A percentile compares a stretch with the other conserved stretches of the same genome.
These are phyloP conservation scores for Pachydiplax longipennis DNA, from an alignment of 2,888 invertebrate genomes.

Conservation along the genomic window DNA sequence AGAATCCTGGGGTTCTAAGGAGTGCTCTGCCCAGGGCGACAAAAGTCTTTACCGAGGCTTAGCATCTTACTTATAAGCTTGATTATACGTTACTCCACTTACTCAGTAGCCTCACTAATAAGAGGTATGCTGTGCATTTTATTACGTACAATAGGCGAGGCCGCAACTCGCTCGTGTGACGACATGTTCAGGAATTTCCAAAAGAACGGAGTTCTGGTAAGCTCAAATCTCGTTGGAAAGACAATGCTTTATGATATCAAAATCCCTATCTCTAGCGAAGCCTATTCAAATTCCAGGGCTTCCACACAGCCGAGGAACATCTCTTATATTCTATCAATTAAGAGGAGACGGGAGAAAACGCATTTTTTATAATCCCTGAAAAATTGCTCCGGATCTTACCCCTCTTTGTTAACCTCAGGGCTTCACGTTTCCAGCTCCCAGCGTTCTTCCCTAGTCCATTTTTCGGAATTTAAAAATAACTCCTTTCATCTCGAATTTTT, in stretches of 20 bases:
- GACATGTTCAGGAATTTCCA: too few species aligned
- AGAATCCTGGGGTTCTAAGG: too few species aligned
- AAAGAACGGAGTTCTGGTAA: too few species aligned
- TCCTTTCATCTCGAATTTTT: not conserved
- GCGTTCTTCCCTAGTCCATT: not conserved
- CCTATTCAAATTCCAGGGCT: not conserved
- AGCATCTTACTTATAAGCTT: too few species aligned
- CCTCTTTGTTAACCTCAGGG: not conserved
- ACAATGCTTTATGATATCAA: not conserved
- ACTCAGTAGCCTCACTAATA: too few species aligned
- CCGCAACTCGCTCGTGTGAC: too few species aligned
- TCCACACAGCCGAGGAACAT: not conserved
- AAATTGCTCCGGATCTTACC: not conserved
- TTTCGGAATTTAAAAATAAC: not conserved
- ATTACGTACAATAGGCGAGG: too few species aligned
- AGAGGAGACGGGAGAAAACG: not conserved
- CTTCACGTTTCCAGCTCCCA: not conserved
- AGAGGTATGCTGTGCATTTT: too few species aligned
- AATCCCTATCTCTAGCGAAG: not conserved
- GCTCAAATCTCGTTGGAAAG: not conserved
- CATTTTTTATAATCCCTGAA: not conserved
- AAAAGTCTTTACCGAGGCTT: too few species aligned
- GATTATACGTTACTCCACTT: too few species aligned
- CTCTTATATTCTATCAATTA: not conserved
- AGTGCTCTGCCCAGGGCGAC: too few species aligned